phyloP scores from a whole-genome alignment of 2,113 vertebrate genomes.

The Sigmodon hispidus region DNA sequence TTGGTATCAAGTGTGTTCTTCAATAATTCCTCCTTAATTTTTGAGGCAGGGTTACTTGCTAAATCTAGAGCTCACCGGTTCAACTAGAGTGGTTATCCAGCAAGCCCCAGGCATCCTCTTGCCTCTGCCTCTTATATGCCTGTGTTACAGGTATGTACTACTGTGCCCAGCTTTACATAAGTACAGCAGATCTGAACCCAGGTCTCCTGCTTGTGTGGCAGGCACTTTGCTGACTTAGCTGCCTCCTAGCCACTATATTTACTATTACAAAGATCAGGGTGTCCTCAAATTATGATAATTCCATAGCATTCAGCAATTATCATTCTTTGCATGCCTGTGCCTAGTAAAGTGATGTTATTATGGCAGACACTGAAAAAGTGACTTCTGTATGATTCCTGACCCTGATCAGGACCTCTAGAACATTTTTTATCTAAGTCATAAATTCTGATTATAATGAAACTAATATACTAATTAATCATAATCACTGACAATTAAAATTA shows the following conservation, averaged over 20 bases:
- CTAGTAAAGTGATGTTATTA: not conserved
- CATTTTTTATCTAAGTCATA: constrained; percentile 6
- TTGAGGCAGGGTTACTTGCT: not conserved
- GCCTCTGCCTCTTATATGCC: no score
- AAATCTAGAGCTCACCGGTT: not conserved
- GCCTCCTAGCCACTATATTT: not conserved
- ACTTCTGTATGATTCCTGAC: not conserved
- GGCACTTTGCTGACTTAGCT: not conserved
- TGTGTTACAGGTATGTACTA: not conserved
- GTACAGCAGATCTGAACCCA: not conserved
- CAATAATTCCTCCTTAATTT: not conserved
- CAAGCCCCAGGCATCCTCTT: not conserved
- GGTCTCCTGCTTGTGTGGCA: not conserved
- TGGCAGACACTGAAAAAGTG: not conserved
- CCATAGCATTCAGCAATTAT: not conserved
- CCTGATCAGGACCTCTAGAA: not conserved
- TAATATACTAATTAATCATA: constrained; percentile 53
- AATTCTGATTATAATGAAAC: constrained; percentile 51
- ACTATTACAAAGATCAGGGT: constrained; percentile 45
- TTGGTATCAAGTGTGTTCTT: not conserved
- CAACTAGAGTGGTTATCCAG: not conserved
- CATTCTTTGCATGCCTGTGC: not conserved
- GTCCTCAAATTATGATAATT: constrained; percentile 4
- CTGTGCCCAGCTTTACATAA: not conserved
- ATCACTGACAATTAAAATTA: constrained; percentile 65